A percentile compares a stretch with the other conserved stretches of the same genome.
Conservation (phyloP, 2,888 invertebrate genomes). For the Metopia argyrocephala region DNA sequence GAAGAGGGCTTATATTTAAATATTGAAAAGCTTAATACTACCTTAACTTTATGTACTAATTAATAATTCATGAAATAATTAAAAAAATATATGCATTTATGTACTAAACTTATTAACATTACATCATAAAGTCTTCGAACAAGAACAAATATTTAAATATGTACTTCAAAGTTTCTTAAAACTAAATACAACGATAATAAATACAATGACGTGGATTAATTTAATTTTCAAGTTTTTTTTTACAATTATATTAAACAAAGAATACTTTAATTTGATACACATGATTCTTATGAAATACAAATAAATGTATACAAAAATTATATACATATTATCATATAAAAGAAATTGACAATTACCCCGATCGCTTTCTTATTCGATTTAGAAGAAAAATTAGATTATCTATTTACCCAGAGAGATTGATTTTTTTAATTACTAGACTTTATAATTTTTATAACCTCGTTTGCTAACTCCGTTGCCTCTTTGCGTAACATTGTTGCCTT, state of each 20-base stretch:
- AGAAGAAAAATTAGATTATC: not conserved
- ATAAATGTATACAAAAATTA: too few relatives aligned
- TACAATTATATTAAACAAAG: not conserved
- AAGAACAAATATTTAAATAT: too few relatives aligned
- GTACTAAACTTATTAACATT: too few relatives aligned
- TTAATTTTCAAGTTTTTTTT: not conserved
- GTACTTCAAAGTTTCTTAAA: too few relatives aligned
- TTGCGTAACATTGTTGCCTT: slow-evolving; percentile 82
- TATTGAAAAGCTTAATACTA: too few relatives aligned
- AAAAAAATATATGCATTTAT: too few relatives aligned
- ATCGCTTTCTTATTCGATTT: not conserved
- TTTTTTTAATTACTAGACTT: slow-evolving; percentile 67
- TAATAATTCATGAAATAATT: too few relatives aligned
- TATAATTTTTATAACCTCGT: slow-evolving; percentile 78
- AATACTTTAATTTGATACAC: not conserved
- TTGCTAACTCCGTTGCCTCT: slow-evolving; percentile 81
- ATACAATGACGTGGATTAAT: too few relatives aligned
- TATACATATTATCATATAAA: not conserved
- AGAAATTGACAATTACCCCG: not conserved
- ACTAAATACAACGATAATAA: too few relatives aligned
- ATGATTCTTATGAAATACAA: not conserved
- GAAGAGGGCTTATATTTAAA: too few relatives aligned
- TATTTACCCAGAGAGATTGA: not conserved
- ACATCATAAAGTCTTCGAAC: too few relatives aligned
- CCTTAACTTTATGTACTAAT: too few relatives aligned